Conservation (phyloP, 2,797 vertebrate species). For the Etheostoma nigrum region DNA sequence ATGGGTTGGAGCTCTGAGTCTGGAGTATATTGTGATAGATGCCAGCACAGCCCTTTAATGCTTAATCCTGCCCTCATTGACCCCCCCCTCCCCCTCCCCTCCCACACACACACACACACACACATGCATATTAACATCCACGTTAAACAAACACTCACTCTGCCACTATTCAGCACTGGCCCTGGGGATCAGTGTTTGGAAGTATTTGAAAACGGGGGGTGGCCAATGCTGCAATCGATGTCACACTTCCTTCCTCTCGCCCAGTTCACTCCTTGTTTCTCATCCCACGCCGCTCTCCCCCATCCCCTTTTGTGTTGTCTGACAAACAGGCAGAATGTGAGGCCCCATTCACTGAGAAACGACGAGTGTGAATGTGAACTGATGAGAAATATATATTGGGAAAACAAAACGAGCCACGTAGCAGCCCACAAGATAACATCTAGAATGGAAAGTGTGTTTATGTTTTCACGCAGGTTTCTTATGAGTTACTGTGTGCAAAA, state of each 20-base stretch:
- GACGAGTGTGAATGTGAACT: constrained; percentile 17
- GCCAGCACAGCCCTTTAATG: constrained; percentile 10
- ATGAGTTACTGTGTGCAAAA: no score
- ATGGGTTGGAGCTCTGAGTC: constrained; percentile 17
- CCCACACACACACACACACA: background rate
- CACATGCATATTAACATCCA: constrained; percentile 21
- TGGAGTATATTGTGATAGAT: constrained; percentile 12
- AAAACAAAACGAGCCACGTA: background rate
- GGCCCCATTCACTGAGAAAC: constrained; percentile 7
- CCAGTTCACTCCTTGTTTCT: constrained; percentile 52
- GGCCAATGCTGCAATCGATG: constrained; percentile 71
- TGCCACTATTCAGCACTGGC: constrained; percentile 29
- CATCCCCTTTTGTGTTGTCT: constrained; percentile 23
- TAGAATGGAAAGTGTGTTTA: background rate
- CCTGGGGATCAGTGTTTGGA: constrained; percentile 34
- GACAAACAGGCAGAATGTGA: constrained; percentile 37
- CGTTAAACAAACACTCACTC: constrained; percentile 33
- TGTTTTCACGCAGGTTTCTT: no score
- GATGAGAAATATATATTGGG: constrained; percentile 17
- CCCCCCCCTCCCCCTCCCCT: background rate
- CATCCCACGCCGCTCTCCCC: constrained; percentile 3
- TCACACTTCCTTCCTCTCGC: constrained; percentile 68
- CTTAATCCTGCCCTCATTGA: constrained; percentile 28
- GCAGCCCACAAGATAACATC: background rate
- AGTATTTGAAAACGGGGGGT: constrained; percentile 42